Evolutionary conservation across 2,797 vertebrate species (phyloP), one percentile per base, ranked within the genome.

Genomic region (Danio kyathit): DNA sequence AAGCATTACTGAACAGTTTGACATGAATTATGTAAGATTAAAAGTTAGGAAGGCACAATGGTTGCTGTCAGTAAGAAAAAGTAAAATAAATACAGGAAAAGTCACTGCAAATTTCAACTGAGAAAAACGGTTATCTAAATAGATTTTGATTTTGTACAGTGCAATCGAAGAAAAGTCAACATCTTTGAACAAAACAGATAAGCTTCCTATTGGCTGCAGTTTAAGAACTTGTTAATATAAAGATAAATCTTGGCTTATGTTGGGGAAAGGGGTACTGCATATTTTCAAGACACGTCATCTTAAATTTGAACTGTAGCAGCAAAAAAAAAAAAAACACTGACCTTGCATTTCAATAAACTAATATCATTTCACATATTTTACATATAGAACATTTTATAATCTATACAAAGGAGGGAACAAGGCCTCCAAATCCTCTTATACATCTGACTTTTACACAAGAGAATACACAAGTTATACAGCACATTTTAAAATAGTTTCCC

Each of bases 401-500:
- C 91, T 94, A 92, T 92, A 93, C 92, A 95, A 82, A 76, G 85
- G 87, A 84, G 84, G 80, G 80, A 84, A 82, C 89, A 76, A 13
- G 84, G 79, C 88, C 86, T 87, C 86, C 79, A 88, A 90, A 93
- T 90, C 91, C 90, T 91, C 89, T 91, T 94, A 92, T 91, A 93
- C 90, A 92, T 93, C 91, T 91, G 85, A 87, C 86, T 89, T 93
- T 93, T 93, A 94, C 91, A 94, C 86, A 92, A 94, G 91, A 94
- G 92, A 92, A 93, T 93, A 93, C 91, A 92, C 92, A 93, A 92
- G 92, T 94, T 93, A 95, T 94, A 95, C 93, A 94, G 93, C 94
- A 94, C 94, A 93, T 92, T 93, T 93, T 95, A 95, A 95, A 95
- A 95, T 95, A 95, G 78, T 90, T 94, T 92, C 93, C 92, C 93